Conservation (phyloP, 2,113 vertebrate species). For the Nestor notabilis region DNA sequence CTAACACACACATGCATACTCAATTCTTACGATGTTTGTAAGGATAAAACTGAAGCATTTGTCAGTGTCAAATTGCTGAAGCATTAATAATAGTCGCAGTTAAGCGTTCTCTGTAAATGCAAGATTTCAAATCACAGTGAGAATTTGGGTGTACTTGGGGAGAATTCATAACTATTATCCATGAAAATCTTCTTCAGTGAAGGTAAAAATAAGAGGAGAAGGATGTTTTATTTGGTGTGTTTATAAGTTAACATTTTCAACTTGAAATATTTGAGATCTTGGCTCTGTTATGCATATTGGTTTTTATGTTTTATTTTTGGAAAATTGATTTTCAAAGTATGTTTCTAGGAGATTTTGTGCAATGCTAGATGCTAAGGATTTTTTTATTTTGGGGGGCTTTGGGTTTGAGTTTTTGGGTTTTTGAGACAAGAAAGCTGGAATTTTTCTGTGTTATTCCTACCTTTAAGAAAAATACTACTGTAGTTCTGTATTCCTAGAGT, state of each 20-base stretch:
- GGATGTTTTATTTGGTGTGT: background rate
- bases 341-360: background rate
- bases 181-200: fast-evolving
- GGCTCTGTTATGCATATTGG: background rate
- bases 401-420: background rate
- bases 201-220: background rate
- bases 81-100: background rate
- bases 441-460: background rate
- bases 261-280: background rate
- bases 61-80: background rate
- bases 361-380: background rate
- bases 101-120: background rate
- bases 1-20: background rate
- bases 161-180: background rate
- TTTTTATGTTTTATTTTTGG: background rate
- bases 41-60: background rate
- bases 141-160: background rate
- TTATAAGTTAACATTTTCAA: background rate
- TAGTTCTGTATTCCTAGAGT: background rate
- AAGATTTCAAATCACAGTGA: background rate
- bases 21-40: background rate
- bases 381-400: background rate
- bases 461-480: background rate
- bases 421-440: background rate
- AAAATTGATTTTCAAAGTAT: background rate